Base-by-base conservation (phyloP, 1,140 invertebrate genomes). In the Conus ventricosus region DNA sequence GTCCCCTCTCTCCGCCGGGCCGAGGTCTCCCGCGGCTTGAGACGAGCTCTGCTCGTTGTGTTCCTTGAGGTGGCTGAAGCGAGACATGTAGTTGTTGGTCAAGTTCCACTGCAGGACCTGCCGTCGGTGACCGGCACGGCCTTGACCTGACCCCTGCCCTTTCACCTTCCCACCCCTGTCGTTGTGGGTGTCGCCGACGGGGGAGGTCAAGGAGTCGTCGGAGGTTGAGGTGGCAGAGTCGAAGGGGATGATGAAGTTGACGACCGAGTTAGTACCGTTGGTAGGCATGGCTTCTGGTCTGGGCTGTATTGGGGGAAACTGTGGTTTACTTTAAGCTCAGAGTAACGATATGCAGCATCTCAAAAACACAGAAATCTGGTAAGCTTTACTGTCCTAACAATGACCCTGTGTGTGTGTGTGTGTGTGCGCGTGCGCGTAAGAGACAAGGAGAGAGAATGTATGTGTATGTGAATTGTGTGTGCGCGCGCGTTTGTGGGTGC, bases 181-280 rank as follows among this genome's bases (percentile, higher is more conserved):
- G 0, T n/a, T 51, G 76, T 80, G 6, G 76, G 7, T 8, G 27
- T 27, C 8, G 13, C 39, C 5, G 17, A 10, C 11, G 51, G 80
- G 80, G 7, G 80, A 53, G 25, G 39, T 13, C 0, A 81, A 5
- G 2, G 80, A 81, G 39, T 81, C 80, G 51, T 81, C 80, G 39
- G 80, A 81, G 13, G 67, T 71, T 3, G 67, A 71, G 13, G 67
- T 71, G 39, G 51, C 20, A 51, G 5, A 54, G 80, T 81, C 80
- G 20, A 51, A 51, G 51, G 80, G 80, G 51, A 81, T 81, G 80
- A 81, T 54, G 80, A 81, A 81, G 39, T 81, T 78, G 11, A 78
- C 76, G 76, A 10, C 8, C 17, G 25, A 0, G 76, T 7, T 10
- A 15, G 39, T 25, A 25, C n/a, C 10, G 20, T 71, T 13, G 57